A percentile compares a stretch with the other conserved stretches of the same genome.
Evolutionary conservation across 2,797 vertebrate species (phyloP).

Genomic region (Netta rufina): DNA sequence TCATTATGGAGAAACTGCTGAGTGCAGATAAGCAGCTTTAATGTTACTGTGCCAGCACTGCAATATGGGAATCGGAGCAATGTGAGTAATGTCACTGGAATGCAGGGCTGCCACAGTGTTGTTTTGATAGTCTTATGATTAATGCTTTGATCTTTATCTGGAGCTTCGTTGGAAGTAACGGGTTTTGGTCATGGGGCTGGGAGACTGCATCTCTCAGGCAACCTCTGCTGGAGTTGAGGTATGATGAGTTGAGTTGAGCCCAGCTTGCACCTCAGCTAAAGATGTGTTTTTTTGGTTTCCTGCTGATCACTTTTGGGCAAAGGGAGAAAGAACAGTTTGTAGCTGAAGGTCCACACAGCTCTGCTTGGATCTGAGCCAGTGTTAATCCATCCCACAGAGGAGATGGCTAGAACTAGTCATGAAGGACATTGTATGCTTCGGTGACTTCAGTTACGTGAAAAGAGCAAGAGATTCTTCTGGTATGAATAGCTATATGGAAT

Average conservation of each 20-base stretch:
- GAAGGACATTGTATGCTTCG: background rate
- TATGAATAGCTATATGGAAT: background rate
- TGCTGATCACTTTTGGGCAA: background rate
- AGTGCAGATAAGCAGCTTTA: background rate
- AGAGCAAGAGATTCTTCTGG: background rate
- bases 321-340: background rate
- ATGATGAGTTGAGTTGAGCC: background rate
- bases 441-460: background rate
- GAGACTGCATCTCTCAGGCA: background rate
- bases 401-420: background rate
- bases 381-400: background rate
- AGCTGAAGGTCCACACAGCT: background rate
- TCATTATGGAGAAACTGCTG: background rate
- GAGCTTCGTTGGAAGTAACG: background rate
- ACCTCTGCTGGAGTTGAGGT: background rate
- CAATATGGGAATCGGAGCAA: background rate
- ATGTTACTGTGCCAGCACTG: background rate
- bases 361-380: background rate
- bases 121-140: conserved; percentile 11
- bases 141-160: conserved; percentile 22
- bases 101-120: background rate
- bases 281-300: background rate
- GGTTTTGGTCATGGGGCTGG: conserved; percentile 3
- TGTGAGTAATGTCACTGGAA: background rate
- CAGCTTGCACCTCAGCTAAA: rapidly evolving